Percentiles rank a stretch among this genome's conserved stretches.
These are phyloP conservation scores for Drosophila tripunctata DNA, from an alignment of 2,888 invertebrate genomes.

Conservation along the genomic window DNA sequence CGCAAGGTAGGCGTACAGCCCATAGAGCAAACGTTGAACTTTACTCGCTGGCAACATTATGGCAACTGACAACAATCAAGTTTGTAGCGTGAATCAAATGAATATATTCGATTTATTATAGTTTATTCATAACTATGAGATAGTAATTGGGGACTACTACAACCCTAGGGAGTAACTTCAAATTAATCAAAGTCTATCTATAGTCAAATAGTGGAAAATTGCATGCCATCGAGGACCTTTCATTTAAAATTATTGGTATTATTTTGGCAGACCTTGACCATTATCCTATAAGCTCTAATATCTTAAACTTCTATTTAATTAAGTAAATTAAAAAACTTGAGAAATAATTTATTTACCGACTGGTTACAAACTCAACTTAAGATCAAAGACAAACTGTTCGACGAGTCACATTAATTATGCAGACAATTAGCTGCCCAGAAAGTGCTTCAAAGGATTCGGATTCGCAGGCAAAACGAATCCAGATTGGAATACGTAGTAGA, in stretches of 20 bases:
- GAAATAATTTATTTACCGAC: not conserved
- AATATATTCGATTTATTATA: not conserved
- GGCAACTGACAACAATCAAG: not conserved
- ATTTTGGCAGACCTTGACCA: too few species aligned
- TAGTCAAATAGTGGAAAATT: too few species aligned
- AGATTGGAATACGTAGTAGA: too few species aligned
- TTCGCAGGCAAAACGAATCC: not conserved
- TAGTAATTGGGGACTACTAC: too few species aligned
- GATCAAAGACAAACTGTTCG: slow-evolving; percentile 12
- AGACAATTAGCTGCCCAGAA: slow-evolving; percentile 8
- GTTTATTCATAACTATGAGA: too few species aligned
- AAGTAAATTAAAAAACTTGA: not conserved
- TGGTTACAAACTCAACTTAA: not conserved
- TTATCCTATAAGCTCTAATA: not conserved
- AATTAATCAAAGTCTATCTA: not conserved
- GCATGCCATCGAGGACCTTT: too few species aligned
- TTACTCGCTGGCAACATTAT: slow-evolving; percentile 9
- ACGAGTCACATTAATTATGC: slow-evolving; percentile 19
- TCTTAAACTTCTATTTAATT: not conserved
- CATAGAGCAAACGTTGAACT: slow-evolving; percentile 19
- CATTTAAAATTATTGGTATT: too few species aligned
- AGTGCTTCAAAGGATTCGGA: slow-evolving; percentile 32
- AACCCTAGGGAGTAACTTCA: not conserved
- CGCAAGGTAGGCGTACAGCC: slow-evolving; percentile 24
- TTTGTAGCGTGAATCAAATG: not conserved